A percentile compares a stretch with the other conserved stretches of the same genome.
Evolutionary conservation across 2,888 invertebrate species (phyloP).

Genomic region (Meloe dianella): DNA sequence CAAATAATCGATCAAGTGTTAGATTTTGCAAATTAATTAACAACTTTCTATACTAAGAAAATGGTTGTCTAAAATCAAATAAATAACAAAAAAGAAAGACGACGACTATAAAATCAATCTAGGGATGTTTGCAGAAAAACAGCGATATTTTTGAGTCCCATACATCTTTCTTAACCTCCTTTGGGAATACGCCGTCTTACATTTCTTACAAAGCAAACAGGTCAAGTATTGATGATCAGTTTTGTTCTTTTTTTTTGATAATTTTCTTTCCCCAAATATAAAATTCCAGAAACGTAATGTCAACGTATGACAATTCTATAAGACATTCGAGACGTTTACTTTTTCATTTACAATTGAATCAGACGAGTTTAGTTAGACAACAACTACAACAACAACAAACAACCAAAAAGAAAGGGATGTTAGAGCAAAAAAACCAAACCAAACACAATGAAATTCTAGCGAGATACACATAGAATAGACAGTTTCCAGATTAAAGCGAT

Average conservation of each 20-base stretch:
- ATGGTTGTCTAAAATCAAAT: not conserved
- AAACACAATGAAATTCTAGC: no score
- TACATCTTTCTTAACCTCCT: not conserved
- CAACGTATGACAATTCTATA: slow-evolving; percentile 23
- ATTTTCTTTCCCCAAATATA: slow-evolving; percentile 39
- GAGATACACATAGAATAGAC: no score
- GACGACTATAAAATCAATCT: no score
- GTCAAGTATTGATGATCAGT: no score
- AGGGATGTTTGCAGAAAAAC: no score
- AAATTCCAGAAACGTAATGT: not conserved
- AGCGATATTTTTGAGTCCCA: no score
- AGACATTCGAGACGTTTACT: slow-evolving; percentile 14
- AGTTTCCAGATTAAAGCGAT: not conserved
- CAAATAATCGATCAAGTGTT: not conserved
- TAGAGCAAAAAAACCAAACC: no score
- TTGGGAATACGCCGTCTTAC: not conserved
- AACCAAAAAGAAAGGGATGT: not conserved
- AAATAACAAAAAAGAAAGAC: not conserved
- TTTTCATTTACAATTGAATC: slow-evolving; percentile 7
- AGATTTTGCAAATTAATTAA: not conserved
- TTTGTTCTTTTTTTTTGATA: not conserved
- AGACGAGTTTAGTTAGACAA: not conserved
- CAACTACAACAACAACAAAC: not conserved
- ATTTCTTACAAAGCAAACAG: not conserved
- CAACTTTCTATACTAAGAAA: not conserved